These are phyloP conservation scores for Brachyopa scutellaris DNA, from an alignment of 2,888 invertebrate species.

Conservation along the genomic window DNA sequence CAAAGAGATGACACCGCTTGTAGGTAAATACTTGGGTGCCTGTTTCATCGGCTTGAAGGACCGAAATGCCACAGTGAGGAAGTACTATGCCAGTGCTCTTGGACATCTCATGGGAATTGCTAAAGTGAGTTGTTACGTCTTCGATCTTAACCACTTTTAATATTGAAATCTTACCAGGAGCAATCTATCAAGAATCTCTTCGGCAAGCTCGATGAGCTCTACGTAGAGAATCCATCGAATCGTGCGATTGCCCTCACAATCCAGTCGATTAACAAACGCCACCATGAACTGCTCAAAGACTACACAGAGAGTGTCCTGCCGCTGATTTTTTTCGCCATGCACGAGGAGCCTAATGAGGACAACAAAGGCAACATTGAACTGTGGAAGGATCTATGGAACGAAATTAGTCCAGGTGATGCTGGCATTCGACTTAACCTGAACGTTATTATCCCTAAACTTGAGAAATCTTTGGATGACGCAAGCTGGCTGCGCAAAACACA, in stretches of 20 bases:
- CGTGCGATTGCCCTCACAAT: conserved; percentile 89
- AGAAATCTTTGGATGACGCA: conserved; percentile 89
- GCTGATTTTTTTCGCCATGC: conserved; percentile 95
- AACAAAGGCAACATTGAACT: conserved; percentile 85
- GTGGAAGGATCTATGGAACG: conserved; percentile 95
- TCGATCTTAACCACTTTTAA: conserved; percentile 37
- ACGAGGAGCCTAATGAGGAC: conserved; percentile 87
- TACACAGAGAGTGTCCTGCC: conserved; percentile 90
- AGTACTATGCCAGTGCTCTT: conserved; percentile 91
- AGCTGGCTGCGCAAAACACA: conserved; percentile 95
- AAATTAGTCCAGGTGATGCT: conserved; percentile 93
- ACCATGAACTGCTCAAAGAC: conserved; percentile 91
- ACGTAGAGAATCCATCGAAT: conserved; percentile 88
- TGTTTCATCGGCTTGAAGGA: conserved; percentile 90
- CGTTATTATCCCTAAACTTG: conserved; percentile 87
- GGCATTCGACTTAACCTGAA: conserved; percentile 90
- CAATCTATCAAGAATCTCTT: conserved; percentile 85
- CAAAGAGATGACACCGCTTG: conserved; percentile 83
- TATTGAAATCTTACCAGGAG: conserved; percentile 75
- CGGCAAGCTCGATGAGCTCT: conserved; percentile 83
- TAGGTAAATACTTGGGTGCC: conserved; percentile 84
- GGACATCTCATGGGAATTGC: conserved; percentile 92
- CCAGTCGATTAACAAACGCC: conserved; percentile 91
- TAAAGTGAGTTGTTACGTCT: conserved; percentile 83
- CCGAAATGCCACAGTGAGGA: conserved; percentile 91